Evolutionary conservation across 2,888 invertebrate species (phyloP), one percentile per base, ranked within the genome.

Genomic region (Caenorhabditis drosophilae): DNA sequence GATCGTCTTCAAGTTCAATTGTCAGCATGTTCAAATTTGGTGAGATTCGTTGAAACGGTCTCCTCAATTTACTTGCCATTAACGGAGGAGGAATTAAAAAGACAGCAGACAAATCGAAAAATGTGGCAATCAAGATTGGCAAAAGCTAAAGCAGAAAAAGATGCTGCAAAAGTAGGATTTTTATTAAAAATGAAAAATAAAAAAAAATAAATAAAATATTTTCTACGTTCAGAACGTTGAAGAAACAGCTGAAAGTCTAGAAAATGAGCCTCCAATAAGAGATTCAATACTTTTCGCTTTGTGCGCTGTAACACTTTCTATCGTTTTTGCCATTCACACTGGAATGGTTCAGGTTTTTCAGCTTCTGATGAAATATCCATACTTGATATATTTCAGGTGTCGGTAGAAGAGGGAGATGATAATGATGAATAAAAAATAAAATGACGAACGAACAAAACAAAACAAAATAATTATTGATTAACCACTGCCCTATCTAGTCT

Each of bases 41-140:
- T 69, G 6, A 88, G 89, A 78, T 92, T 91, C 83, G 89, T 93
- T 3, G 89, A 90, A 44, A 88, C 91, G 75, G 91, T 96, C 74
- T 89, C 90, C 49, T 89, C 89, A 77, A 89, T 89, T 81, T 92
- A 90, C 83, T 91, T 93, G 79, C 88, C 89, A 20, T 74, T 83
- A 9, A 73, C 82, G 51, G 81, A 83, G 44, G 82, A 84, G 1
- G 69, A 73, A 45, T 40, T 67, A 41, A 62, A 57, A 42, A 45
- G 59, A 25, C 69, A 72, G 47, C 61, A 66, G 34, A 46, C 55
- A 7, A 69, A 67, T 15, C 47, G 63, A 1, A 67, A 70, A 51
- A 49, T 72, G 56, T 79, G 76, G 75, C 57, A 67, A 23, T 55
- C 53, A n/a, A 46, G 76, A 31, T 53, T 77, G 23, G 60, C 61